Evolutionary conservation across 1,140 invertebrate genomes (phyloP).

Genomic region (Pachypeltis micranthus): DNA sequence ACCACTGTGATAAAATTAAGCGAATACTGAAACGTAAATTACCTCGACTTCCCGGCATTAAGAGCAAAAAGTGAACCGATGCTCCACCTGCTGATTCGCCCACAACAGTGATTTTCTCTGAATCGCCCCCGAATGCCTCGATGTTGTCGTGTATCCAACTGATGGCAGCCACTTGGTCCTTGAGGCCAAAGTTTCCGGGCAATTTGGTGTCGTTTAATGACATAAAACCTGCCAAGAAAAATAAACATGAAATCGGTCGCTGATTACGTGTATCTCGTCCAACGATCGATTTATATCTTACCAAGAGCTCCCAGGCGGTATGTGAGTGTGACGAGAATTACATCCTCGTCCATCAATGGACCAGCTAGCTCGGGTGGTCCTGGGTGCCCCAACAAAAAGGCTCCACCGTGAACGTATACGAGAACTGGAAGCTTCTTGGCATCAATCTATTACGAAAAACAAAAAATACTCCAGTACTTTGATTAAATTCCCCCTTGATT

Average conservation of each 20-base stretch:
- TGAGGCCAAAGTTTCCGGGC: background rate
- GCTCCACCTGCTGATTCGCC: background rate
- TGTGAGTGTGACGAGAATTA: slow-evolving; percentile 14
- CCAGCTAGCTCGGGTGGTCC: background rate
- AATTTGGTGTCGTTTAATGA: background rate
- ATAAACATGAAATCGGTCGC: no score
- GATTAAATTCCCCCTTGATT: no score
- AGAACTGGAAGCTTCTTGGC: slow-evolving; percentile 1
- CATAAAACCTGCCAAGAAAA: no score
- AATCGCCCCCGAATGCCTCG: background rate
- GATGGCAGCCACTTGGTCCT: background rate
- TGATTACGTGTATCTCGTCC: no score
- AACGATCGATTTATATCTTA: no score
- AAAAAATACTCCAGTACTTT: no score
- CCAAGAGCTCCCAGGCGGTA: slow-evolving; percentile 13
- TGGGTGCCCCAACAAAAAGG: background rate
- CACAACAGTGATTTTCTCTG: background rate
- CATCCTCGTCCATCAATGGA: slow-evolving; percentile 16
- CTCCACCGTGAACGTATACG: slow-evolving; percentile 8
- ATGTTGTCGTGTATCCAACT: background rate
- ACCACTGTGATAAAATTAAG: slow-evolving; percentile 1
- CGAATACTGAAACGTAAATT: background rate
- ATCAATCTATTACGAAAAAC: no score
- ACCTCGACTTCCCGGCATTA: background rate
- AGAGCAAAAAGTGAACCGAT: background rate